These are phyloP conservation scores for Platypus cylindrus DNA, from an alignment of 2,888 invertebrate genomes.

Conservation along the genomic window DNA sequence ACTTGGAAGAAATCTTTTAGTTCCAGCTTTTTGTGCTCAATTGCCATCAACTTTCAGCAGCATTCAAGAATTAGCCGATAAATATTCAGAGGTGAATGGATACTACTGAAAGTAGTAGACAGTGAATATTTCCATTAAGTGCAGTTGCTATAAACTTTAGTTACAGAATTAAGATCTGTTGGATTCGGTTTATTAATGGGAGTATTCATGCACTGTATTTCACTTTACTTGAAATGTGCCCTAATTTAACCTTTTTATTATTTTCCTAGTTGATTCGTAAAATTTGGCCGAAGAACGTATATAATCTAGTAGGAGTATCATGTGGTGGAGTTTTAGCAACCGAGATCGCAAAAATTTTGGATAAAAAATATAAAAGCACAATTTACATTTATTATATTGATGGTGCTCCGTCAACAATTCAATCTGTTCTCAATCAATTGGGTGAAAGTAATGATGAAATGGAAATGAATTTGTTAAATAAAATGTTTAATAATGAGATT, in stretches of 20 bases:
- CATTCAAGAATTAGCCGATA: conserved; percentile 26
- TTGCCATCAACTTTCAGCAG: conserved; percentile 23
- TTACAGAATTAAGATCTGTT: no score
- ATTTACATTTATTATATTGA: conserved; percentile 67
- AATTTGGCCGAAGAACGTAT: conserved; percentile 48
- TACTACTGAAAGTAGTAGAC: no score
- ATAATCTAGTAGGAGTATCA: conserved; percentile 77
- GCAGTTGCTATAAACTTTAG: no score
- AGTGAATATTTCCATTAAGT: no score
- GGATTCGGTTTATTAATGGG: no score
- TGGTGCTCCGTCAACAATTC: conserved; percentile 62
- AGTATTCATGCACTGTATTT: no score
- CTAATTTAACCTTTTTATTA: no score
- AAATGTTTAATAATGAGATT: conserved; percentile 39
- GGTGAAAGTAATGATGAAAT: conserved; percentile 25
- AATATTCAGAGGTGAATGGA: conserved; percentile 24
- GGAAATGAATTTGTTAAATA: conserved; percentile 45
- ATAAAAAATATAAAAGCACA: conserved; percentile 40
- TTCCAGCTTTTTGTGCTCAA: conserved; percentile 32
- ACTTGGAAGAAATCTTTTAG: conserved; percentile 27
- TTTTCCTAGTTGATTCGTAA: conserved; percentile 45
- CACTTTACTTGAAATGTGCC: no score
- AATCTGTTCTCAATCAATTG: conserved; percentile 40
- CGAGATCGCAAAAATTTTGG: conserved; percentile 64
- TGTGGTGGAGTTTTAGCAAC: conserved; percentile 73